phyloP scores from a whole-genome alignment of 2,888 invertebrate genomes.

The Scaeva pyrastri region DNA sequence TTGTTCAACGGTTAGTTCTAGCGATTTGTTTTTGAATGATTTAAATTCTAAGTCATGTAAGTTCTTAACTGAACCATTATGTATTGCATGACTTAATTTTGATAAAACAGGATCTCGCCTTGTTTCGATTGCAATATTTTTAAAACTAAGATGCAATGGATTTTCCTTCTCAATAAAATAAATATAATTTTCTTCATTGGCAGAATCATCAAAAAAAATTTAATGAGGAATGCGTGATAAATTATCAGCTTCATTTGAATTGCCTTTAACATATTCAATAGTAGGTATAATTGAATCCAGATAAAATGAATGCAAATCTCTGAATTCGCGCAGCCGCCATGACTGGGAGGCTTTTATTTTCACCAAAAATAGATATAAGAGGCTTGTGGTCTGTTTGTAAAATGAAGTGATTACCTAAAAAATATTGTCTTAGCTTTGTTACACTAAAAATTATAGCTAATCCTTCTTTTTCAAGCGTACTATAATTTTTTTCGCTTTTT shows the following conservation, averaged over 20 bases:
- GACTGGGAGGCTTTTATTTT: not conserved
- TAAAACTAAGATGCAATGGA: not conserved
- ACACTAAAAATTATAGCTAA: constrained; percentile 22
- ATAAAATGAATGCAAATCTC: not conserved
- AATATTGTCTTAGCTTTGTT: constrained; percentile 1
- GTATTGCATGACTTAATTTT: constrained; percentile 48
- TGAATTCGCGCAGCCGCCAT: not conserved
- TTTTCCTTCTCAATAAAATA: constrained; percentile 6
- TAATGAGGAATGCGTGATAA: constrained; percentile 3
- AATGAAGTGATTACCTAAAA: constrained; percentile 12
- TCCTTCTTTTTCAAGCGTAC: not conserved
- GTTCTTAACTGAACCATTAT: constrained; percentile 44
- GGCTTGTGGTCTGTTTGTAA: constrained; percentile 13
- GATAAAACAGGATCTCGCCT: constrained; percentile 22
- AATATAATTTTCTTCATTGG: constrained; percentile 6
- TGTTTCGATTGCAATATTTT: constrained; percentile 13
- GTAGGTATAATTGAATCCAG: not conserved
- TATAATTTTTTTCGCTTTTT: constrained; percentile 3
- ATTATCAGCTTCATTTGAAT: constrained; percentile 7
- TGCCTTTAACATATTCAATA: constrained; percentile 2
- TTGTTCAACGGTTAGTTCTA: constrained; percentile 57
- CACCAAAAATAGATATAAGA: not conserved
- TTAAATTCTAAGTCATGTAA: constrained; percentile 38
- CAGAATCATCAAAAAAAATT: not conserved
- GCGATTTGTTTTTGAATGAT: constrained; percentile 41